Evolutionary conservation across 2,888 invertebrate genomes (phyloP).

Genomic region (Podabrus alpinus): DNA sequence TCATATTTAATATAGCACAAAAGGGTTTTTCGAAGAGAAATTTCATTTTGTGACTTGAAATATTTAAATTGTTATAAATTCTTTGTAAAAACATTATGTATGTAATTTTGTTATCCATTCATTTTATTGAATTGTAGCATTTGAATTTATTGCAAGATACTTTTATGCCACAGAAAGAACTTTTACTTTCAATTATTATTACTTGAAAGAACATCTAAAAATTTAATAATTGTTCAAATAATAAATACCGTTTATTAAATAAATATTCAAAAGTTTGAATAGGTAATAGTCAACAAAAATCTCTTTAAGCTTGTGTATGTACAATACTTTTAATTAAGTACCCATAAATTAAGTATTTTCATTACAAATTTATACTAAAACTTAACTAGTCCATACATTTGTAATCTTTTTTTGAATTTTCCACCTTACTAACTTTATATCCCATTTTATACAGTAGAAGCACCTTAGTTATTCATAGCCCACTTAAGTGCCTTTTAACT

Average conservation of each 20-base stretch:
- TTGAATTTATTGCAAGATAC: no score
- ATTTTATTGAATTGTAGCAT: not conserved
- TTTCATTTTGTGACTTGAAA: not conserved
- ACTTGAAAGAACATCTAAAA: no score
- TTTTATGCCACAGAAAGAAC: not conserved
- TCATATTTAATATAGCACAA: not conserved
- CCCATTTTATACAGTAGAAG: slow-evolving; percentile 39
- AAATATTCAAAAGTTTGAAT: no score
- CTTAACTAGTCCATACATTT: not conserved
- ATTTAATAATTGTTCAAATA: no score
- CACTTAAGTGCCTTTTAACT: slow-evolving; percentile 39
- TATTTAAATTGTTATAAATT: not conserved
- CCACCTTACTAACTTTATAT: slow-evolving; percentile 33
- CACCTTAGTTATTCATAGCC: slow-evolving; percentile 41
- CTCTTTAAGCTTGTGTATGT: no score
- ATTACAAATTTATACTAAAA: not conserved
- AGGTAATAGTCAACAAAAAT: no score
- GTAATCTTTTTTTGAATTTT: slow-evolving; percentile 20
- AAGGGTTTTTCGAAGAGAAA: not conserved
- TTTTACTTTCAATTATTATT: not conserved
- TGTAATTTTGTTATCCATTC: not conserved
- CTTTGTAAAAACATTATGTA: not conserved
- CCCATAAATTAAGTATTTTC: not conserved
- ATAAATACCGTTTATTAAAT: no score
- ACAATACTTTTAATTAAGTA: not conserved